Evolutionary conservation across 2,888 invertebrate species (phyloP).

Genomic region (Drepanosiphum platanoidis): DNA sequence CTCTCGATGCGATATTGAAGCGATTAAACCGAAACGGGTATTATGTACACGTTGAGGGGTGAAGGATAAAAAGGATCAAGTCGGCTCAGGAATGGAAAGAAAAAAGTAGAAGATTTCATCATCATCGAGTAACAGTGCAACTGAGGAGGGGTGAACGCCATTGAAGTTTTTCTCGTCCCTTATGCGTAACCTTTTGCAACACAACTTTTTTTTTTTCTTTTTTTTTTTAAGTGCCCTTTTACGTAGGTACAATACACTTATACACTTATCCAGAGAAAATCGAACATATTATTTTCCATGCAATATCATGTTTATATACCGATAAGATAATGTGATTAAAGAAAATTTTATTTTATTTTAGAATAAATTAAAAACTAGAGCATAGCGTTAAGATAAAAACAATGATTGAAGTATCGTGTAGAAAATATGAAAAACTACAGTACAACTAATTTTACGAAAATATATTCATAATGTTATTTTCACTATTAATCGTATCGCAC

Average conservation of each 20-base stretch:
- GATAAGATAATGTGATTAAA: not conserved
- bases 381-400: no score
- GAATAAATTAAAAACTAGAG: no score
- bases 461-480: no score
- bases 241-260: slow-evolving; percentile 32
- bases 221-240: slow-evolving; percentile 39
- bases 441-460: no score
- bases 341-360: not conserved
- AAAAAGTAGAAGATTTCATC: slow-evolving; percentile 58
- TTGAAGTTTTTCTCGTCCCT: slow-evolving; percentile 16
- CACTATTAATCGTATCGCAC: no score
- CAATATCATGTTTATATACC: not conserved
- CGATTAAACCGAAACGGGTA: slow-evolving; percentile 59
- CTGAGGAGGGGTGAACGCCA: not conserved
- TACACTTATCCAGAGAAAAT: slow-evolving; percentile 15
- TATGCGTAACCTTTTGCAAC: slow-evolving; percentile 27
- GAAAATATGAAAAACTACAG: no score
- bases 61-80: slow-evolving; percentile 53
- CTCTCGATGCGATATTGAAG: slow-evolving; percentile 51
- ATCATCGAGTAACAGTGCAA: slow-evolving; percentile 8
- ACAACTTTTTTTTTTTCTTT: slow-evolving; percentile 28
- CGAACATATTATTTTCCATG: slow-evolving; percentile 12
- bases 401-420: no score
- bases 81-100: slow-evolving; percentile 16
- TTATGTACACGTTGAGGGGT: slow-evolving; percentile 29